These are phyloP conservation scores for Noctilio leporinus DNA, from an alignment of 2,113 vertebrate genomes.

Conservation along the genomic window DNA sequence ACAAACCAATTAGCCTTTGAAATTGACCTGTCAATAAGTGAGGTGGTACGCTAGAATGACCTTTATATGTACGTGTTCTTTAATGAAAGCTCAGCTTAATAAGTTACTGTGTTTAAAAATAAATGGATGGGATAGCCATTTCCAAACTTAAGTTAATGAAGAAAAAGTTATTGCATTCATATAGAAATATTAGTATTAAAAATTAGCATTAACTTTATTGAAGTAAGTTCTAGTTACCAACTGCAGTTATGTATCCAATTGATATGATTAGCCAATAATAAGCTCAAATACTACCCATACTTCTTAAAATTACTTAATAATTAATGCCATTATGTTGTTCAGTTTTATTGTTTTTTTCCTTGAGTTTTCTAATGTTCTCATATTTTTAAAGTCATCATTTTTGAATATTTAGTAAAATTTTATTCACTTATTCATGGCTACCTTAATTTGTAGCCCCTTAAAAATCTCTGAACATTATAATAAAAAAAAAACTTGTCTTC, in stretches of 20 bases:
- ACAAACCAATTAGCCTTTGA: slow-evolving; percentile 44
- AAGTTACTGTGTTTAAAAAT: slow-evolving; percentile 60
- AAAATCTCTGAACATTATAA: neutral
- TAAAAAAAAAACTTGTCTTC: neutral
- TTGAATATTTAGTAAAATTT: neutral
- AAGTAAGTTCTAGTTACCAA: neutral
- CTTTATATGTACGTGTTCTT: slow-evolving; percentile 55
- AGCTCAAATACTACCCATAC: neutral
- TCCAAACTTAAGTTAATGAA: slow-evolving; percentile 38
- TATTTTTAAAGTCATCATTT: slow-evolving; percentile 23
- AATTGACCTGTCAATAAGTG: slow-evolving; percentile 76
- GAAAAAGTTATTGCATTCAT: neutral
- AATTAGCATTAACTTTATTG: neutral
- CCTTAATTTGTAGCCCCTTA: neutral
- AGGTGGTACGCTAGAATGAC: slow-evolving; percentile 62
- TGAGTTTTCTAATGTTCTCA: neutral
- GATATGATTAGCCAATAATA: neutral
- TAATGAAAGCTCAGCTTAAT: slow-evolving; percentile 66
- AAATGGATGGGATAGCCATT: slow-evolving; percentile 46
- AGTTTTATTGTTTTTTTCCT: neutral
- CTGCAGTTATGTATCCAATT: neutral
- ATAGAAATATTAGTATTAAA: slow-evolving; percentile 26
- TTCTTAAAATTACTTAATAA: neutral
- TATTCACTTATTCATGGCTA: neutral
- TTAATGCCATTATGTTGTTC: neutral